phyloP scores from a whole-genome alignment of 2,797 vertebrate genomes.

The Eidolon dupreanum region DNA sequence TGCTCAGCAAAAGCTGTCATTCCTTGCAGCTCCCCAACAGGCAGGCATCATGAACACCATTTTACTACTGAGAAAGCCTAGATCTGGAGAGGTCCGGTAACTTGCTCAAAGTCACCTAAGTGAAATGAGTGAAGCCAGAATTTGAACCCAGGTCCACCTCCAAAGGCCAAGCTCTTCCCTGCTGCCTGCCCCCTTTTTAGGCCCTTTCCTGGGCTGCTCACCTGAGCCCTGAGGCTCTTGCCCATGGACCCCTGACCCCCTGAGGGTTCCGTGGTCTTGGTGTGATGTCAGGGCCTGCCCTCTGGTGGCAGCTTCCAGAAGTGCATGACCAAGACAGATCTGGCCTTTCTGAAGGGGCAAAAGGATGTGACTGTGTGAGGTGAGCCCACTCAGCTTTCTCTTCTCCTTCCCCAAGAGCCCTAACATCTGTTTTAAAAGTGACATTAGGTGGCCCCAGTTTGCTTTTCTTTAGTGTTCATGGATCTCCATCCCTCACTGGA shows the following conservation, averaged over 20 bases:
- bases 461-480: neutral
- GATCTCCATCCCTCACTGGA: neutral
- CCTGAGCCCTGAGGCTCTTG: neutral
- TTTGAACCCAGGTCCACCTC: neutral
- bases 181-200: neutral
- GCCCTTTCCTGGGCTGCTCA: neutral
- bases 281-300: conserved; percentile 45
- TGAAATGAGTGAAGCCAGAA: neutral
- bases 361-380: neutral
- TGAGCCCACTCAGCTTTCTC: neutral
- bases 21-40: neutral
- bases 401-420: neutral
- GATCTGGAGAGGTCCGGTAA: neutral
- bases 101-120: neutral
- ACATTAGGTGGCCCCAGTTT: neutral
- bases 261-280: neutral
- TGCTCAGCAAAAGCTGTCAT: neutral
- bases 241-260: accelerated
- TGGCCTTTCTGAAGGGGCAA: neutral
- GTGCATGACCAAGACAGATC: neutral
- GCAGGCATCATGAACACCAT: neutral
- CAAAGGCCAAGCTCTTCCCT: neutral
- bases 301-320: conserved; percentile 58
- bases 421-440: neutral
- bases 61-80: neutral